Evolutionary conservation across 2,113 vertebrate species (phyloP), one percentile per base, ranked within the genome.

Genomic region (Saccopteryx bilineata): DNA sequence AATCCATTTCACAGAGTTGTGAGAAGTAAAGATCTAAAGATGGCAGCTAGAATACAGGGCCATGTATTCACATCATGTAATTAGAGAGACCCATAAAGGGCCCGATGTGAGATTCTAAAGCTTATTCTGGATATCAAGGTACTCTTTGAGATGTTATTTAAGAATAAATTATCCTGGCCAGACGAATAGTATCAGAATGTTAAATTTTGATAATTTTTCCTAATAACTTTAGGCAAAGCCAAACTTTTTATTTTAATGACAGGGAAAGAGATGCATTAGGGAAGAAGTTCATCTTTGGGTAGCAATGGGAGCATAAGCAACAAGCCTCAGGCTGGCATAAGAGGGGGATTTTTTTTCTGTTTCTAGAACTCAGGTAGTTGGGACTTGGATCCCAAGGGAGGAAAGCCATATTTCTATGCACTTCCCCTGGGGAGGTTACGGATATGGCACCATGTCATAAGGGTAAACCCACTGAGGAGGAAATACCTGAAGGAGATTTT

Each of bases 141-240:
- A 10, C 46, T 54, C 11, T 96, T 66, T 88, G 56, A 93, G 18
- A 39, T 72, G 28, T 5, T 84, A 39, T 87, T 84, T 94, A 83
- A 83, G 58, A 93, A 75, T 87, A 31, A 50, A 66, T 46, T 94
- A 68, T 74, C 33, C 18, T 79, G 72, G 15, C 28, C 83, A 56
- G 11, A 68, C 21, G 90, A 92, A 92, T 78, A 54, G 78, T 74
- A 52, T 33, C 23, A 94, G 15, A 63, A 68, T 71, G 33, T 87
- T 94, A 83, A 31, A 56, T 82, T 83, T 13, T 58, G 63, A 46
- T 86, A 7, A 68, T 60, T 66, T 95, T 1, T 60, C 54, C 61
- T 85, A 92, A 52, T 26, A 18, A 78, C 28, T 85, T 74, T 52
- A 71, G 54, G 23, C 13, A 58, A 93, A 7, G 17, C 28, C 21